Base-by-base conservation (phyloP, 1,140 invertebrate genomes). In the Temnothorax curvispinosus region DNA sequence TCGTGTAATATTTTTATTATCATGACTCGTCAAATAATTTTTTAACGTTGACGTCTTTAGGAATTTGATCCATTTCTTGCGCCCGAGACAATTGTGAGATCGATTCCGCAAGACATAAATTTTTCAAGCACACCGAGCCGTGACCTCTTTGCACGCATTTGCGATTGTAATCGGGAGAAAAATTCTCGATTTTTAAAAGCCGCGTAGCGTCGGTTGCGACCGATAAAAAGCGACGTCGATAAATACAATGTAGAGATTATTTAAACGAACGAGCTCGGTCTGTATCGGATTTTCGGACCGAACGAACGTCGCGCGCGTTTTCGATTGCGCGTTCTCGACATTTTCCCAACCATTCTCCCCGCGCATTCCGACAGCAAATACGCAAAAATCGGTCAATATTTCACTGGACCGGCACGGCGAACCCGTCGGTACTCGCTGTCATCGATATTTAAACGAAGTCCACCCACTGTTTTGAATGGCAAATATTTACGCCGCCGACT, bases 231-330 rank as follows among this genome's bases (percentile, higher is more conserved):
- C 27, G 11, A 84, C 41, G 69, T 75, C 80, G 69, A 84, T 84
- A 84, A 84, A 84, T 84, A 84, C 80, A 84, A 84, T 84, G 80
- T 75, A 84, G 69, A 84, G 67, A 84, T 84, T 84, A 84, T 84
- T 75, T 84, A 84, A 84, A 84, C 69, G 69, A 75, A 84, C 80
- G 80, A 84, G 80, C 54, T 84, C 80, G 67, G 54, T 75, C 80
- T 74, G 69, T 84, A 84, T 84, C 69, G 80, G 80, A 62, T 84
- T 84, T 84, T 84, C 69, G 69, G 32, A 7, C n/a, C 69, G 52
- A 58, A 52, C 47, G 78, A 56, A 15, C 38, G 67, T 82, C 52
- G 62, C 58, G 44, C 75, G 56, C 65, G 65, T 21, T 74, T 82
- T 82, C 80, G 80, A 82, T 74, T 84, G 80, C 80, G 69, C 69